Conservation (phyloP, 1,140 invertebrate genomes). For the Daktulosphaira vitifoliae region DNA sequence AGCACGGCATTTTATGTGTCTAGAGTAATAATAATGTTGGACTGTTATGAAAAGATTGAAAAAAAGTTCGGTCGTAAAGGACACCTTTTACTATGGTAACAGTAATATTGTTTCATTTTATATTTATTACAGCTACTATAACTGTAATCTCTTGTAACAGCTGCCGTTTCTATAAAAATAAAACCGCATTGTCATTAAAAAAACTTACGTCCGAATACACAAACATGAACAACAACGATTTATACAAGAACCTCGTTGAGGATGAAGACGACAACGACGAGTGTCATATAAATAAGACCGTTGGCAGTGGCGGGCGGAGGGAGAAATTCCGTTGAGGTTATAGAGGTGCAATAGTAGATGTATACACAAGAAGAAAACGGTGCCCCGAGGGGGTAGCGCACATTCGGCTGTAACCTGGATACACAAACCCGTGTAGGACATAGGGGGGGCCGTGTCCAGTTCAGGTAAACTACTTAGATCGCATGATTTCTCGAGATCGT, state of each 20-base stretch:
- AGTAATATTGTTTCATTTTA: too few relatives aligned
- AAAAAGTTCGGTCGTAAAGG: too few relatives aligned
- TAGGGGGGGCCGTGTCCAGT: background rate
- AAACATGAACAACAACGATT: constrained; percentile 38
- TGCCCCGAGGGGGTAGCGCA: constrained; percentile 12
- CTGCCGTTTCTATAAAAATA: background rate
- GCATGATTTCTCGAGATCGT: constrained; percentile 12
- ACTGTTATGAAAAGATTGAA: too few relatives aligned
- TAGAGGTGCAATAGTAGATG: background rate
- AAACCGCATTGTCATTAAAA: constrained; percentile 25
- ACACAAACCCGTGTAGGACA: background rate
- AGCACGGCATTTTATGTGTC: too few relatives aligned
- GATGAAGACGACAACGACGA: constrained; percentile 45
- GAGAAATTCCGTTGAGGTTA: constrained; percentile 14
- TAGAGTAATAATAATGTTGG: too few relatives aligned
- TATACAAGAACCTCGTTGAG: constrained; percentile 15
- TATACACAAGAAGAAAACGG: constrained; percentile 8
- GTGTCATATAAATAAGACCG: constrained; percentile 39
- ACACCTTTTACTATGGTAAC: too few relatives aligned
- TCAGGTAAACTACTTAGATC: background rate
- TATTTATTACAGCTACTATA: too few relatives aligned
- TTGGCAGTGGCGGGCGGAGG: background rate
- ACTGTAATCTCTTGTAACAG: too few relatives aligned
- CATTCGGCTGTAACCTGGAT: constrained; percentile 28
- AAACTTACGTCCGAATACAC: constrained; percentile 35